Conservation (phyloP, 2,888 invertebrate genomes). For the Gymnoscelis rufifasciata region DNA sequence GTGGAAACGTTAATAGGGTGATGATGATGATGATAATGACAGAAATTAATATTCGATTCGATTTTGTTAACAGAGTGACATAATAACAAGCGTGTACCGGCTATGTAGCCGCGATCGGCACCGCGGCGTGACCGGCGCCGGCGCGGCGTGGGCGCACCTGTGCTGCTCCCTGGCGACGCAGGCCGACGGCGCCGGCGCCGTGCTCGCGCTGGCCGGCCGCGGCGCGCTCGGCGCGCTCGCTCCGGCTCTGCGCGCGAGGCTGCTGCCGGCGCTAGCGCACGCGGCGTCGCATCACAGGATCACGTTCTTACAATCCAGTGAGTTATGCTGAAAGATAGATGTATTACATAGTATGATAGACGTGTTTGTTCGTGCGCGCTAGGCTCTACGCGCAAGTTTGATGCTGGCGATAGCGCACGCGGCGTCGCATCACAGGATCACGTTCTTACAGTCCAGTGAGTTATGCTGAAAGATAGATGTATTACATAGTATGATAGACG, state of each 20-base stretch:
- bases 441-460: no score
- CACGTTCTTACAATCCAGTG: slow-evolving; percentile 53
- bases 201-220: slow-evolving; percentile 35
- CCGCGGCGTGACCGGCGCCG: slow-evolving; percentile 26
- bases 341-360: no score
- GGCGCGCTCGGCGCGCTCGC: slow-evolving; percentile 36
- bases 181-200: slow-evolving; percentile 35
- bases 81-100: slow-evolving; percentile 42
- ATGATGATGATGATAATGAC: no score
- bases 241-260: slow-evolving; percentile 33
- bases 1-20: no score
- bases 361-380: no score
- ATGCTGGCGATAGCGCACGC: no score
- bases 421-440: no score
- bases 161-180: slow-evolving; percentile 33
- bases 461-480: no score
- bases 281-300: slow-evolving; percentile 53
- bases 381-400: no score
- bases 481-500: no score
- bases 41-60: no score
- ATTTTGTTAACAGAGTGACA: slow-evolving; percentile 46
- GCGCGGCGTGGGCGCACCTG: slow-evolving; percentile 37
- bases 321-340: no score
- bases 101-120: slow-evolving; percentile 38
- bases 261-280: slow-evolving; percentile 61